These are phyloP conservation scores for Drosophila nr. perissopoda DNA, from an alignment of 2,888 invertebrate genomes.

Conservation along the genomic window DNA sequence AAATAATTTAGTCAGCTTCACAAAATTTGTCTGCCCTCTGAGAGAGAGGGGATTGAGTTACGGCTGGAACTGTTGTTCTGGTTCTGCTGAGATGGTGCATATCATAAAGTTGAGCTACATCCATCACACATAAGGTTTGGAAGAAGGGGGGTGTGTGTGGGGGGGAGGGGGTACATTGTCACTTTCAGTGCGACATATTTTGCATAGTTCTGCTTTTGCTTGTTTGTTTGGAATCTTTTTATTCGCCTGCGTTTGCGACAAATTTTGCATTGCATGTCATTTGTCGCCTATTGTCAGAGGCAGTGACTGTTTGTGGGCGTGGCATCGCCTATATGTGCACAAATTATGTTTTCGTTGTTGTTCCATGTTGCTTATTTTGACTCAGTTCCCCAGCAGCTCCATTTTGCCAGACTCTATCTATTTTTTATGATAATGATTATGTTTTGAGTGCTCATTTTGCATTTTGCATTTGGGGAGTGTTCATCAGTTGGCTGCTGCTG, in stretches of 20 bases:
- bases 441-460: slow-evolving; percentile 60
- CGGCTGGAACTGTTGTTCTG: slow-evolving; percentile 18
- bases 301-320: slow-evolving; percentile 41
- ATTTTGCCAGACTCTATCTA: slow-evolving; percentile 26
- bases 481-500: slow-evolving; percentile 29
- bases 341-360: slow-evolving; percentile 51
- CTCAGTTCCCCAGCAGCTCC: slow-evolving; percentile 7
- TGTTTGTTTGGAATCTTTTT: slow-evolving; percentile 11
- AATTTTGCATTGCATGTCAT: slow-evolving; percentile 69
- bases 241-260: slow-evolving; percentile 40
- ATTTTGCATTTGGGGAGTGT: slow-evolving; percentile 63
- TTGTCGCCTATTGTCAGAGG: slow-evolving; percentile 71
- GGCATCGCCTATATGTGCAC: slow-evolving; percentile 37
- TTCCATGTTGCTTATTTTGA: slow-evolving; percentile 30
- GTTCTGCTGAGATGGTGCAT: slow-evolving; percentile 18
- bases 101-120: slow-evolving; percentile 72
- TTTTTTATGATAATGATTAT: slow-evolving; percentile 72
- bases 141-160: neutral
- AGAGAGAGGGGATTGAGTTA: slow-evolving; percentile 3
- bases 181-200: slow-evolving; percentile 64
- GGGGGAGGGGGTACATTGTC: slow-evolving; percentile 51
- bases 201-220: slow-evolving; percentile 52
- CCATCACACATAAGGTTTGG: slow-evolving; percentile 49
- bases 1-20: slow-evolving; percentile 56
- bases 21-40: slow-evolving; percentile 49